These are phyloP conservation scores for Piaya cayana DNA, from an alignment of 2,113 vertebrate genomes.

Conservation along the genomic window DNA sequence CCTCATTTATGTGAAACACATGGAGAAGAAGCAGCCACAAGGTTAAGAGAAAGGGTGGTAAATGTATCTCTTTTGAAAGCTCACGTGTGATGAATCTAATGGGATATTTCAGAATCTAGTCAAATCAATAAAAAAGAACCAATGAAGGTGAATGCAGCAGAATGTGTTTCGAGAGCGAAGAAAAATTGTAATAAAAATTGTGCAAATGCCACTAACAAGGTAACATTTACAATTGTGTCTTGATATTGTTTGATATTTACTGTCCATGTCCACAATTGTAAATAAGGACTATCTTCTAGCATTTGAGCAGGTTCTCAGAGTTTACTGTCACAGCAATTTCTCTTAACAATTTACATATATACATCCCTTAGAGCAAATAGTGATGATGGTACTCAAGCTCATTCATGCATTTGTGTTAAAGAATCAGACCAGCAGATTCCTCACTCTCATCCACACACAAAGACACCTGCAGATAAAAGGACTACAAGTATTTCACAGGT, in stretches of 20 bases:
- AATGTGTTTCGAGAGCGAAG: background rate
- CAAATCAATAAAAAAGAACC: background rate
- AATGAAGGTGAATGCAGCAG: background rate
- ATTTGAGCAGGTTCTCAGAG: conserved; percentile 1
- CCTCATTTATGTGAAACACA: background rate
- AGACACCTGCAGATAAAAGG: background rate
- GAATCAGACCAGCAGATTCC: background rate
- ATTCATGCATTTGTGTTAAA: background rate
- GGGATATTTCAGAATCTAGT: background rate
- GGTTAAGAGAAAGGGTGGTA: background rate
- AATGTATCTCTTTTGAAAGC: background rate
- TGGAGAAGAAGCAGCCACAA: background rate
- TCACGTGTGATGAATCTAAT: background rate
- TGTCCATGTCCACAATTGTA: background rate
- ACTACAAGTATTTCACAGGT: background rate
- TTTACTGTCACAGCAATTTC: background rate
- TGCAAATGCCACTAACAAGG: conserved; percentile 57
- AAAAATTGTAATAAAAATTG: conserved; percentile 50
- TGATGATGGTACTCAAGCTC: background rate
- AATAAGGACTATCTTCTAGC: conserved; percentile 28
- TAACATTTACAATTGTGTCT: conserved; percentile 36
- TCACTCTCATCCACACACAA: background rate
- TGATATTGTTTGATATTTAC: conserved; percentile 51
- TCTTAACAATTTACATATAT: conserved; percentile 1
- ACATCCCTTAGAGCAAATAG: background rate